Evolutionary conservation across 2,113 vertebrate genomes (phyloP).

Genomic region (Dendropsophus ebraccatus): DNA sequence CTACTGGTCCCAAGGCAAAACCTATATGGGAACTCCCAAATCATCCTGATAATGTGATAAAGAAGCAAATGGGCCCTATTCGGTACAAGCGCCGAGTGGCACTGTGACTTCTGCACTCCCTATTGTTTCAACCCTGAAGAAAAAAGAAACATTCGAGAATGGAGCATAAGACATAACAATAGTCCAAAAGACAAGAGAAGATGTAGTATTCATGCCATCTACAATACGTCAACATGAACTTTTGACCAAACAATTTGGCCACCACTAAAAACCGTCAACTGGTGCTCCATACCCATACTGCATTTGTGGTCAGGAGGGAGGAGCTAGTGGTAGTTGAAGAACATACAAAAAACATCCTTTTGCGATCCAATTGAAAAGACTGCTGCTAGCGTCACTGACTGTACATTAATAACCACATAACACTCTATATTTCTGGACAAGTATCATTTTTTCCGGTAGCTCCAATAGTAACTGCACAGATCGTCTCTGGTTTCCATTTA

Average conservation of each 20-base stretch:
- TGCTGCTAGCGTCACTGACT: constrained; percentile 17
- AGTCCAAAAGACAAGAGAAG: neutral
- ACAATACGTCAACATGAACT: neutral
- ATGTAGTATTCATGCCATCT: neutral
- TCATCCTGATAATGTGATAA: too few relatives aligned
- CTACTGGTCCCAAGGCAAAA: too few relatives aligned
- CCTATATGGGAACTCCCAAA: too few relatives aligned
- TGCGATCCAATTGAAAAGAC: constrained; percentile 1
- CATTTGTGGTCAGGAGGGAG: neutral
- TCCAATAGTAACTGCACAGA: constrained; percentile 7
- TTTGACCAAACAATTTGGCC: neutral
- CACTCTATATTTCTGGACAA: constrained; percentile 10
- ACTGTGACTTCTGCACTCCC: too few relatives aligned
- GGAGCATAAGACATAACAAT: neutral
- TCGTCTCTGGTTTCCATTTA: constrained; percentile 43
- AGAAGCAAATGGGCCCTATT: too few relatives aligned
- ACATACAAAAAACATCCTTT: constrained; percentile 11
- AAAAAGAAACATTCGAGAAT: neutral
- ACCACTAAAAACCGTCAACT: neutral
- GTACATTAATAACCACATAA: constrained; percentile 27
- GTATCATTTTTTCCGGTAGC: constrained; percentile 24
- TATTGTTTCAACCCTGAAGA: neutral
- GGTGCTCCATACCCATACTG: neutral
- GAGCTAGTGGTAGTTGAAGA: neutral
- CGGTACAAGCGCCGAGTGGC: neutral